Percentiles rank a stretch among this genome's conserved stretches.
Conservation (phyloP, 2,888 invertebrate species). For the Argynnis bischoffii region DNA sequence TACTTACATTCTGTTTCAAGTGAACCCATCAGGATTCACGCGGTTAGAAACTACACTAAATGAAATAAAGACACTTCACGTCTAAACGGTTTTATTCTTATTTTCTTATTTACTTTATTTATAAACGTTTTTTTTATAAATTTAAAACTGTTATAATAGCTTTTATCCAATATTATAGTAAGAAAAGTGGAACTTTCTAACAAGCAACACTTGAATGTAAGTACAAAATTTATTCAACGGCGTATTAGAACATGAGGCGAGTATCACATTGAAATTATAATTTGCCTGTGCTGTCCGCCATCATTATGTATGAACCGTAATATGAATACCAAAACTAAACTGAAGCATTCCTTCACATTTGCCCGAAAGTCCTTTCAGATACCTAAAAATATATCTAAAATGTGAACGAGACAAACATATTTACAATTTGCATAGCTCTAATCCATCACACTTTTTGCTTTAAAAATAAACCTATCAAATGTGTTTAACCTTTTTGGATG, state of each 20-base stretch:
- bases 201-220: slow-evolving; percentile 20
- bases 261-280: slow-evolving; percentile 73
- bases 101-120: not conserved
- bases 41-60: slow-evolving; percentile 4
- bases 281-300: slow-evolving; percentile 53
- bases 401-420: slow-evolving; percentile 18
- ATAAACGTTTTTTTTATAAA: slow-evolving; percentile 2
- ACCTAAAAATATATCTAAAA: slow-evolving; percentile 36
- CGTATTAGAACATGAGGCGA: slow-evolving; percentile 50
- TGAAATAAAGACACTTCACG: slow-evolving; percentile 28
- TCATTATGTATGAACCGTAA: slow-evolving; percentile 63
- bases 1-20: slow-evolving; percentile 42
- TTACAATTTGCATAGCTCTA: slow-evolving; percentile 11
- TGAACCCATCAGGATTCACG: slow-evolving; percentile 41
- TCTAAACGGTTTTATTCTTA: slow-evolving; percentile 17
- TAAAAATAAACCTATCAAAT: not conserved
- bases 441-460: slow-evolving; percentile 15
- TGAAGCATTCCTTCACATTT: slow-evolving; percentile 32
- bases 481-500: not conserved
- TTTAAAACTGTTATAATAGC: slow-evolving; percentile 5
- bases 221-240: slow-evolving; percentile 44
- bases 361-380: slow-evolving; percentile 36
- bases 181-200: slow-evolving; percentile 17
- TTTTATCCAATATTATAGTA: slow-evolving; percentile 4
- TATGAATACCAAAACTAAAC: slow-evolving; percentile 65